These are phyloP conservation scores for Cyclophora albipunctata DNA, from an alignment of 2,888 invertebrate genomes.

Conservation along the genomic window DNA sequence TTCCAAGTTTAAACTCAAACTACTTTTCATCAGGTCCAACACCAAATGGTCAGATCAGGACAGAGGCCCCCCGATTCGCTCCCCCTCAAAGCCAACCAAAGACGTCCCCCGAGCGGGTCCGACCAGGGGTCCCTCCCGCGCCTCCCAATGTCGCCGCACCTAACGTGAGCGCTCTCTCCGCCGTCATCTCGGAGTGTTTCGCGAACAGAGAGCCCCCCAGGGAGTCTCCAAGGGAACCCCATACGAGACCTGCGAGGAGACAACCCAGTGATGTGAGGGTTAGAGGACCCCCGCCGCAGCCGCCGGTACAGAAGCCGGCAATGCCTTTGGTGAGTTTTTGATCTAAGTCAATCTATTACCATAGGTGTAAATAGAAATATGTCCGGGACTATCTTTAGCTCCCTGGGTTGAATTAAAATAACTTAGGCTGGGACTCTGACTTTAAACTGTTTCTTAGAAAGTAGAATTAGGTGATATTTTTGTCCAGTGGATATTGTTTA, in stretches of 20 bases:
- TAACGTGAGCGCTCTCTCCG: constrained; percentile 53
- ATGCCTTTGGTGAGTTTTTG: constrained; percentile 75
- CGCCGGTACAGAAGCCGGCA: constrained; percentile 82
- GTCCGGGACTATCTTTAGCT: too few species aligned
- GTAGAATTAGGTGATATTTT: too few species aligned
- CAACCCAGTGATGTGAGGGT: constrained; percentile 57
- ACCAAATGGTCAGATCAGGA: constrained; percentile 56
- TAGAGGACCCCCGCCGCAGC: constrained; percentile 88
- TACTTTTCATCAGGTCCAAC: constrained; percentile 38
- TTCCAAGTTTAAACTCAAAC: too few species aligned
- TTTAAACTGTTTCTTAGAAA: too few species aligned
- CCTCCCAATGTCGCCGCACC: constrained; percentile 18
- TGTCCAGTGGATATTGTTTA: too few species aligned
- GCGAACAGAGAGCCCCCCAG: constrained; percentile 36
- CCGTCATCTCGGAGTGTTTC: constrained; percentile 52
- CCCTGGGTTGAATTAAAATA: too few species aligned
- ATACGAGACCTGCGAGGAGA: constrained; percentile 44
- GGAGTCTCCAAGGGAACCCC: constrained; percentile 53
- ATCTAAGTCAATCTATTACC: neutral
- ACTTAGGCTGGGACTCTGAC: too few species aligned
- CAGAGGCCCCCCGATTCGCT: constrained; percentile 52
- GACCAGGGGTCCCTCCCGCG: constrained; percentile 32
- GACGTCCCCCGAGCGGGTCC: constrained; percentile 49
- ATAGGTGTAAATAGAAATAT: neutral
- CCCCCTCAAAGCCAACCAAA: constrained; percentile 43